These are phyloP conservation scores for Thaleichthys pacificus DNA, from an alignment of 2,797 vertebrate species.

Conservation along the genomic window DNA sequence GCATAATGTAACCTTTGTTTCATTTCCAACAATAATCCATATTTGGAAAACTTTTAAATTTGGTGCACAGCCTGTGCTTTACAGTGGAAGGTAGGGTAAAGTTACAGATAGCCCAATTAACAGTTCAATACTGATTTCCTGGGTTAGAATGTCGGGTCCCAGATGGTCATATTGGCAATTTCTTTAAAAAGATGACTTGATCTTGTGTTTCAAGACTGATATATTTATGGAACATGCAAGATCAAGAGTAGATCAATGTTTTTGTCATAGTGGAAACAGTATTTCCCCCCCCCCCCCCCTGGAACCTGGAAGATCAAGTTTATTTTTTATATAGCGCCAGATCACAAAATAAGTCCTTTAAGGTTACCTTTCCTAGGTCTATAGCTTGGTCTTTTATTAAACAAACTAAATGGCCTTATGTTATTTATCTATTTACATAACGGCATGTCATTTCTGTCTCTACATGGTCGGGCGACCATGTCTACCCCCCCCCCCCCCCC, in stretches of 20 bases:
- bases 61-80: neutral
- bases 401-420: no score
- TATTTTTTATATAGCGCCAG: no score
- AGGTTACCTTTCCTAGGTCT: no score
- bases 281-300: no score
- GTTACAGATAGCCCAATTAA: neutral
- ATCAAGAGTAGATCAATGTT: neutral
- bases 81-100: neutral
- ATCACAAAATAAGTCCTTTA: no score
- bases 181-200: neutral
- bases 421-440: no score
- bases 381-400: no score
- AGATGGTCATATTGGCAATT: neutral
- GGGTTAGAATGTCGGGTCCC: neutral
- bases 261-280: neutral
- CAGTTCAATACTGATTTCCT: neutral
- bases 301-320: no score
- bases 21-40: neutral
- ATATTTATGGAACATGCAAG: neutral
- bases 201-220: neutral
- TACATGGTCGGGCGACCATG: no score
- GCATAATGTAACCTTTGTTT: conserved; percentile 3
- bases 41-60: neutral
- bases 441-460: no score
- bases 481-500: no score